A percentile compares a stretch with the other conserved stretches of the same genome.
These are phyloP conservation scores for Trissolcus basalis DNA, from an alignment of 1,140 invertebrate species.

Conservation along the genomic window DNA sequence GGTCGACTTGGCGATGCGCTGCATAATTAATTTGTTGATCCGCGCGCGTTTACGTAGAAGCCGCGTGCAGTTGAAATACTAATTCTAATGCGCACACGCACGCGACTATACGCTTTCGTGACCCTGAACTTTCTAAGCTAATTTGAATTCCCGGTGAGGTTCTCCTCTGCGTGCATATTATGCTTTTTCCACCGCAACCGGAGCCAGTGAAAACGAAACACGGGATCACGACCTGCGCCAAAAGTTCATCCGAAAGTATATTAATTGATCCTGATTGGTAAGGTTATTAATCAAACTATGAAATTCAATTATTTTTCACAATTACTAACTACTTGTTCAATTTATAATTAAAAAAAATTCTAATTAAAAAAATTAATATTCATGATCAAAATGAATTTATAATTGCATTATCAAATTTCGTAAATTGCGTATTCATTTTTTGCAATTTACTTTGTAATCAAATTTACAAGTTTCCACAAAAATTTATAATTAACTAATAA, in stretches of 20 bases:
- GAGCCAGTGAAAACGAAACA: constrained; percentile 62
- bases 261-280: constrained; percentile 8
- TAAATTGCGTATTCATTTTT: no score
- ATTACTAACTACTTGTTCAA: constrained; percentile 11
- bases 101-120: constrained; percentile 59
- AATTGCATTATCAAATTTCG: no score
- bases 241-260: constrained; percentile 58
- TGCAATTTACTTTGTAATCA: no score
- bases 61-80: constrained; percentile 37
- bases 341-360: no score
- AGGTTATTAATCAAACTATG: not conserved
- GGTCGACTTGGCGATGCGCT: constrained; percentile 15
- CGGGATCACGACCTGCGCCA: constrained; percentile 41
- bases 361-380: not conserved
- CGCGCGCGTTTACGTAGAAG: constrained; percentile 31
- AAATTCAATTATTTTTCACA: constrained; percentile 35
- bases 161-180: constrained; percentile 19
- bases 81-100: constrained; percentile 53
- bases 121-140: constrained; percentile 69
- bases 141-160: constrained; percentile 65
- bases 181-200: constrained; percentile 45
- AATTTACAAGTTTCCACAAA: no score
- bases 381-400: no score
- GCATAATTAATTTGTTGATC: constrained; percentile 58
- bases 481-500: no score